These are phyloP conservation scores for Brachyalestes nurse DNA, from an alignment of 2,797 vertebrate genomes.

Conservation along the genomic window DNA sequence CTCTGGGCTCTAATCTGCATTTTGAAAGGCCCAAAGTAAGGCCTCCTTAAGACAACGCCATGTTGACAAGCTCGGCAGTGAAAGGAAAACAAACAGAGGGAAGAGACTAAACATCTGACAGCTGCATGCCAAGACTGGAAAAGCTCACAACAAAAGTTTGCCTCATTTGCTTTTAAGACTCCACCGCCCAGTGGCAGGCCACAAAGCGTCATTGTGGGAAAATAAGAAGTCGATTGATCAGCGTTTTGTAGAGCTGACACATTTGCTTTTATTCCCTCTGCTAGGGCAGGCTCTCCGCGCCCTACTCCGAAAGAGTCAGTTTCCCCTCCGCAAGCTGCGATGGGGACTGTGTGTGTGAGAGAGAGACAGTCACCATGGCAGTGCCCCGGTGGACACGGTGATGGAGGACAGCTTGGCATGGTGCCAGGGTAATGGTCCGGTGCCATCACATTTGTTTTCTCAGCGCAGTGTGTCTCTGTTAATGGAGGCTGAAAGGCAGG, in stretches of 20 bases:
- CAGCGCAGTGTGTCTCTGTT: conserved; percentile 46
- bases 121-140: conserved; percentile 52
- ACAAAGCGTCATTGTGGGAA: conserved; percentile 25
- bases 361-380: conserved; percentile 33
- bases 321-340: conserved; percentile 52
- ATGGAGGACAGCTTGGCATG: conserved; percentile 35
- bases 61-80: conserved; percentile 25
- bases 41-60: conserved; percentile 28
- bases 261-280: conserved; percentile 51
- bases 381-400: conserved; percentile 35
- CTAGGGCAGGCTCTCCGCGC: conserved; percentile 19
- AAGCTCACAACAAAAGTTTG: conserved; percentile 29
- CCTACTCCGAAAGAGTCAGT: conserved; percentile 38
- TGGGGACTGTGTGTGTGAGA: conserved; percentile 7
- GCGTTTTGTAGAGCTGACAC: conserved; percentile 34
- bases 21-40: conserved; percentile 26
- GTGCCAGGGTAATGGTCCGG: conserved; percentile 37
- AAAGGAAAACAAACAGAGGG: conserved; percentile 40
- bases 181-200: conserved; percentile 5
- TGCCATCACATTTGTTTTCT: conserved; percentile 41
- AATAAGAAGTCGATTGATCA: conserved; percentile 48
- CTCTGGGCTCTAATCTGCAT: conserved; percentile 7
- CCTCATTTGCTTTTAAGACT: conserved; percentile 35
- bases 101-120: conserved; percentile 57
- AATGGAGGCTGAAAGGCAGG: conserved; percentile 34